phyloP scores from a whole-genome alignment of 1,140 invertebrate species.

The Platyscapa corneri region DNA sequence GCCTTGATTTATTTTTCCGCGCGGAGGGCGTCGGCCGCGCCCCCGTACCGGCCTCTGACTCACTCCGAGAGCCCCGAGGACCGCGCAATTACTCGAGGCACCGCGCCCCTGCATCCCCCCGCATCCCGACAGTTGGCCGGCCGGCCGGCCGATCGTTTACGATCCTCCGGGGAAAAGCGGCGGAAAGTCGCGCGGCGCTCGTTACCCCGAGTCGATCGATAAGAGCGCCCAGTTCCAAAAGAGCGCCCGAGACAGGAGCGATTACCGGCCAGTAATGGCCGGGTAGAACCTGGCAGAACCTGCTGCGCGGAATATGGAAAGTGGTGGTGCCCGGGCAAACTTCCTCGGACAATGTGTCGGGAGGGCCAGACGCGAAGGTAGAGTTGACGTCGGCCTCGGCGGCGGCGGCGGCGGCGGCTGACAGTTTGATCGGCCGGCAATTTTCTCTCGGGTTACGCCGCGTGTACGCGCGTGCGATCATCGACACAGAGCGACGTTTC shows the following conservation, averaged over 20 bases:
- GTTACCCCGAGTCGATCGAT: not conserved
- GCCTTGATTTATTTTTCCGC: not conserved
- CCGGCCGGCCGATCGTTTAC: not conserved
- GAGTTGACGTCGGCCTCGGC: not conserved
- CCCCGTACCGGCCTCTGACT: too few relatives aligned
- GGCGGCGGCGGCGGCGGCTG: constrained; percentile 4
- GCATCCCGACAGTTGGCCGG: too few relatives aligned
- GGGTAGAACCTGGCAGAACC: too few relatives aligned
- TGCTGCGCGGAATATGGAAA: constrained; percentile 15
- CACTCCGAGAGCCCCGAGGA: too few relatives aligned
- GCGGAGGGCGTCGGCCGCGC: too few relatives aligned
- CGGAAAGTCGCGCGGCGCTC: not conserved
- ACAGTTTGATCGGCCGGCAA: constrained; percentile 56
- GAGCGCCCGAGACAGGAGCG: too few relatives aligned
- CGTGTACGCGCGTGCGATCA: too few relatives aligned
- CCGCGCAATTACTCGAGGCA: too few relatives aligned
- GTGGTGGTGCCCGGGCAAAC: constrained; percentile 36
- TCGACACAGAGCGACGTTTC: too few relatives aligned
- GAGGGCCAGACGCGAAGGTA: not conserved
- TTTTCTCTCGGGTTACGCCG: constrained; percentile 36
- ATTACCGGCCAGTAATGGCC: constrained; percentile 7
- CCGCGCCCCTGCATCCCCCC: too few relatives aligned
- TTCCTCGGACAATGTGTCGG: too few relatives aligned
- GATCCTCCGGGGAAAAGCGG: not conserved
- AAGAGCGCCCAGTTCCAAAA: too few relatives aligned